A percentile compares a stretch with the other conserved stretches of the same genome.
Evolutionary conservation across 2,888 invertebrate species (phyloP).

Genomic region (Fragum fragum): DNA sequence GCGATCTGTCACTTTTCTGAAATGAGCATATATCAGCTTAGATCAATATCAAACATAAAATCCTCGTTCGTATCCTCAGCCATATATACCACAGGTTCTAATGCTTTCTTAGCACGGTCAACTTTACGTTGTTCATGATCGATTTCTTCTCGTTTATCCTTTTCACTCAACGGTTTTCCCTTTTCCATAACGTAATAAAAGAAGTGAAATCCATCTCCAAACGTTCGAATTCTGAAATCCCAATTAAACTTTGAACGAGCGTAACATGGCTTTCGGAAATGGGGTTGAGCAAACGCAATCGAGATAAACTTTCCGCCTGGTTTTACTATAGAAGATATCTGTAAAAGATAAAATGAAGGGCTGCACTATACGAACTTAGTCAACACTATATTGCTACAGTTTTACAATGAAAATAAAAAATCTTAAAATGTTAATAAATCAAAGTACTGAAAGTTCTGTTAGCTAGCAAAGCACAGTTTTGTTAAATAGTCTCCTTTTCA

Average conservation of each 20-base stretch:
- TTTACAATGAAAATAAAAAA: no score
- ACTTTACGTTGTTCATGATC: conserved; percentile 28
- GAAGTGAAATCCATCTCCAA: conserved; percentile 63
- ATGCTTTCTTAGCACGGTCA: not conserved
- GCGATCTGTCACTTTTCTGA: no score
- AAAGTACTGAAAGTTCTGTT: no score
- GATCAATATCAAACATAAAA: conserved; percentile 22
- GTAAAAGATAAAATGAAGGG: conserved; percentile 29
- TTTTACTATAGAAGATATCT: conserved; percentile 56
- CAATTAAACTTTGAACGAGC: conserved; percentile 57
- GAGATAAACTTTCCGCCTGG: conserved; percentile 66
- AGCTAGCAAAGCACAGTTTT: no score
- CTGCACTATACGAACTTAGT: no score
- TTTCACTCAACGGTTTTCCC: conserved; percentile 50
- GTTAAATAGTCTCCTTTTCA: no score
- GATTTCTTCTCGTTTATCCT: conserved; percentile 54
- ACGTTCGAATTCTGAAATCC: conserved; percentile 50
- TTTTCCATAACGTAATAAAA: conserved; percentile 66
- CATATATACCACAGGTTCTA: not conserved
- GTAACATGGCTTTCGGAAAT: conserved; percentile 61
- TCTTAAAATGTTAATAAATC: no score
- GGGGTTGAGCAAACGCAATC: conserved; percentile 66
- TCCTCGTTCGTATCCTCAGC: conserved; percentile 23
- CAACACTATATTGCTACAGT: no score
- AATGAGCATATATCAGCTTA: not conserved